Evolutionary conservation across 2,888 invertebrate species (phyloP).

Genomic region (Athrips mouffetella): DNA sequence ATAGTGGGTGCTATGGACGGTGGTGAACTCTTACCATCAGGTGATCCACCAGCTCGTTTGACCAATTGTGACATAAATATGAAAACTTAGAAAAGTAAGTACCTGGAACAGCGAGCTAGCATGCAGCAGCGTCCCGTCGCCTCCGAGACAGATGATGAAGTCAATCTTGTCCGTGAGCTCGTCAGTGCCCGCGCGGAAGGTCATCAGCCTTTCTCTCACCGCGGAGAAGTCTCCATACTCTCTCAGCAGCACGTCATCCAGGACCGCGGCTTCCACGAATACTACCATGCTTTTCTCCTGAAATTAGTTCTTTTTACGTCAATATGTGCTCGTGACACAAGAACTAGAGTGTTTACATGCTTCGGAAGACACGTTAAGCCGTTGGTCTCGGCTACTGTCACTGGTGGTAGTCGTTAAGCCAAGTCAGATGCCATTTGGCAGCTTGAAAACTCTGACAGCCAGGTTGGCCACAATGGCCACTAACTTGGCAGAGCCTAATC

Average conservation of each 20-base stretch:
- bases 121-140: constrained; percentile 97
- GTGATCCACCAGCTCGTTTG: no score
- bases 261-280: constrained; percentile 93
- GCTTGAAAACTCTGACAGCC: no score
- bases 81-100: neutral
- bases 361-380: no score
- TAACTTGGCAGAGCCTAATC: no score
- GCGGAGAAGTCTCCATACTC: constrained; percentile 86
- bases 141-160: constrained; percentile 97
- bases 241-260: constrained; percentile 88
- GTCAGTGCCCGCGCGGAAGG: constrained; percentile 92
- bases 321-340: neutral
- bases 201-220: constrained; percentile 91
- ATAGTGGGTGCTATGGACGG: no score
- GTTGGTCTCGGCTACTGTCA: no score
- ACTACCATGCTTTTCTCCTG: constrained; percentile 98
- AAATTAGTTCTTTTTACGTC: constrained; percentile 31
- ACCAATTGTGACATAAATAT: no score
- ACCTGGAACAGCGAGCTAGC: constrained; percentile 93
- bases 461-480: no score
- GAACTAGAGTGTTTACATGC: no score
- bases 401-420: no score
- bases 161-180: constrained; percentile 97
- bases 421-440: no score
- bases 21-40: no score